Conservation (phyloP, 2,113 vertebrate genomes). For the Mus musculus region DNA sequence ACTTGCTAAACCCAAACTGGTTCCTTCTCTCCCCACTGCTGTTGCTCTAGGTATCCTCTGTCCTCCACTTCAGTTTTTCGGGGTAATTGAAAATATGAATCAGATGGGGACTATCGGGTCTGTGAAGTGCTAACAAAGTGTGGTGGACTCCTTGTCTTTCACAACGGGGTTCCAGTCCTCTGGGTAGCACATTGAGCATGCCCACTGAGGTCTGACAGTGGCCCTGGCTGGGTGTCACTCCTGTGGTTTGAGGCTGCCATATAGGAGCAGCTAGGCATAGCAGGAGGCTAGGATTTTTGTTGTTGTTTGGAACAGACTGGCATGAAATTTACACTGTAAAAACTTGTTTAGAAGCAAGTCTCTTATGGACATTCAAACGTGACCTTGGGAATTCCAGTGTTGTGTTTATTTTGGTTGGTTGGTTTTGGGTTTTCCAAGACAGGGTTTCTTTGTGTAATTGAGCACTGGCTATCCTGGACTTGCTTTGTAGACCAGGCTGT, state of each 20-base stretch:
- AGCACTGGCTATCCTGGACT: no score
- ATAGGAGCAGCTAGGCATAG: neutral
- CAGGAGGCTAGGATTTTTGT: neutral
- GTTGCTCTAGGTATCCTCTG: neutral
- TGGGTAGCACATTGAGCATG: neutral
- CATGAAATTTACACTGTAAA: neutral
- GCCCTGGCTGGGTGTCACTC: neutral
- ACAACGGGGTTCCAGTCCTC: neutral
- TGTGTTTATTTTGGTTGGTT: no score
- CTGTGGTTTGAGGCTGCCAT: neutral
- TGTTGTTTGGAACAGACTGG: neutral
- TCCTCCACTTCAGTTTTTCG: neutral
- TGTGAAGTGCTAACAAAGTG: neutral
- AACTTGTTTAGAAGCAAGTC: constrained; percentile 14
- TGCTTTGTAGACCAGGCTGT: no score
- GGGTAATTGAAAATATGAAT: constrained; percentile 26
- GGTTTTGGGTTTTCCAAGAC: no score
- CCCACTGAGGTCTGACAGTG: neutral
- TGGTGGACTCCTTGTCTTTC: constrained; percentile 18
- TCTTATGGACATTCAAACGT: constrained; percentile 38
- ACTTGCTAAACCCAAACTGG: neutral
- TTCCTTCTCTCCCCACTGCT: neutral
- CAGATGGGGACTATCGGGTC: neutral
- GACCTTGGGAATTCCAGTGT: neutral
- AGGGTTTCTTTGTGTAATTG: no score